Base-by-base conservation (phyloP, 2,797 vertebrate species). In the Cirrhinus molitorella region DNA sequence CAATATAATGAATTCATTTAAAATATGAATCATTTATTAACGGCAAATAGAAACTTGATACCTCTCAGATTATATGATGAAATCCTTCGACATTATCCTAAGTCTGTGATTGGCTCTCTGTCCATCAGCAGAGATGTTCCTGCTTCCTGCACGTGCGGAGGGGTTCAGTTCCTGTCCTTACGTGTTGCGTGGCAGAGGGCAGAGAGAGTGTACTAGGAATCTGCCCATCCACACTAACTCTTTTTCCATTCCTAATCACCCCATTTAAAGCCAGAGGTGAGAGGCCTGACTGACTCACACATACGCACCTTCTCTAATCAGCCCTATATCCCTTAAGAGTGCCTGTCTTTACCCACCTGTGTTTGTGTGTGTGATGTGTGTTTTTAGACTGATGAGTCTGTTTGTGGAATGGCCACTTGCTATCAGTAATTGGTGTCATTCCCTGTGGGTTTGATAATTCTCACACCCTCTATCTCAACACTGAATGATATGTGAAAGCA, bases 361-460 rank as follows among this genome's bases (percentile, higher is more conserved):
- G 28, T 61, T 17, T 77, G 47, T 45, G 66, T 45, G 65, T 40
- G 66, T 53, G 65, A 23, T 74, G 71, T 49, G 34, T 65, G 67
- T 79, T 76, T 83, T 76, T 84, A 86, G 31, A 88, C 83, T 80
- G 76, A 86, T 81, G 83, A 83, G 87, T 49, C 25, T 76, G 63
- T 85, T 67, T 88, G 83, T 79, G 47, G 78, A 55, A 55, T 76
- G 49, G 63, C 40, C 81, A 47, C 37, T 78, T 71, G 61, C 31
- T 47, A 67, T 16, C 2, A 16, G 43, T 34, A 74, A 45, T 85
- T 49, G 73, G 45, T 81, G 51, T 45, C 21, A 1, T 91, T 89
- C 92, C 90, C 83, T 87, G 88, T 86, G 68, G 88, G 89, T 91
- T 89, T 86, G 86, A 89, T 89, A 88, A 80, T 86, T 84, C 84